phyloP scores from a whole-genome alignment of 2,113 vertebrate species.

The Oncorhynchus masou region DNA sequence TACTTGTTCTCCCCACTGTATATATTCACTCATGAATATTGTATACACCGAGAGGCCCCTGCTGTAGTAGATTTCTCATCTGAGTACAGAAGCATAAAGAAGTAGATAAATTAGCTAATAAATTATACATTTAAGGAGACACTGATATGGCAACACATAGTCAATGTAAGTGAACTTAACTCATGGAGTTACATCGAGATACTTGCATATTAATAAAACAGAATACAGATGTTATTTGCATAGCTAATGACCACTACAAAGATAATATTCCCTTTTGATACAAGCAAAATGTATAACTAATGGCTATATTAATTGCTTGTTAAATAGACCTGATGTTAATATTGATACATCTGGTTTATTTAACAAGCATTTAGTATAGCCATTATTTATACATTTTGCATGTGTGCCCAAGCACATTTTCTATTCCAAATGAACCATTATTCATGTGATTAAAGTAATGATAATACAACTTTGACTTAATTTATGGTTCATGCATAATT shows the following conservation, averaged over 20 bases:
- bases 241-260: no score
- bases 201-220: neutral
- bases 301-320: no score
- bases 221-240: no score
- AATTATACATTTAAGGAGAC: slow-evolving; percentile 22
- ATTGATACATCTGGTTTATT: no score
- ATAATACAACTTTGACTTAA: slow-evolving; percentile 9
- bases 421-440: neutral
- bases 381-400: neutral
- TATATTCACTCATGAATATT: slow-evolving; percentile 25
- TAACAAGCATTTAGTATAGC: no score
- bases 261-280: no score
- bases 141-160: slow-evolving; percentile 2
- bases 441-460: neutral
- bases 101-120: slow-evolving; percentile 16
- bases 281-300: no score
- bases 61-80: neutral
- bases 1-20: no score
- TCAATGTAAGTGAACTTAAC: neutral
- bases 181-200: neutral
- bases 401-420: neutral
- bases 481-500: slow-evolving; percentile 23
- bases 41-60: slow-evolving; percentile 3
- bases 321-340: no score
- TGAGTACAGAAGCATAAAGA: neutral